Evolutionary conservation across 2,888 invertebrate genomes (phyloP).

Genomic region (Tinea trinotella): DNA sequence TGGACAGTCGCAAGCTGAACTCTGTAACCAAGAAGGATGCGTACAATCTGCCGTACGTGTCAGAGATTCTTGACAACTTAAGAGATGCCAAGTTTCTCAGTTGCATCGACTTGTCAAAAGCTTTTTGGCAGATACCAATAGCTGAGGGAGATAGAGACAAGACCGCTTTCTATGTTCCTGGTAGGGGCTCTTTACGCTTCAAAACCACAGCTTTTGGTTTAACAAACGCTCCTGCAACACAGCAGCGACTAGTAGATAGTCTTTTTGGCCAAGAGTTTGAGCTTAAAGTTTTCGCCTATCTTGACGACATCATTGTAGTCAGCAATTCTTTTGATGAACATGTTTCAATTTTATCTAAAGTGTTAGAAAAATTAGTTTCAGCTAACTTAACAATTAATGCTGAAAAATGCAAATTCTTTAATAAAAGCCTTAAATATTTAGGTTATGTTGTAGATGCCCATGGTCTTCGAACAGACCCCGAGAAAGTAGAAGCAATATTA

Average conservation of each 20-base stretch:
- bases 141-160: constrained; percentile 22
- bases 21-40: constrained; percentile 23
- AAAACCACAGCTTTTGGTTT: constrained; percentile 20
- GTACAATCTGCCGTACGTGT: constrained; percentile 24
- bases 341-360: constrained; percentile 23
- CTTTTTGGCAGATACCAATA: constrained; percentile 19
- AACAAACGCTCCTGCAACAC: constrained; percentile 28
- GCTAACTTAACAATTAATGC: constrained; percentile 26
- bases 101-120: constrained; percentile 25
- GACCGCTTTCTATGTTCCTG: constrained; percentile 22
- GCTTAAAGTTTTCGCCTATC: constrained; percentile 24
- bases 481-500: constrained; percentile 26
- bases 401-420: constrained; percentile 22
- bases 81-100: constrained; percentile 23
- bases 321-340: constrained; percentile 26
- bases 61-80: constrained; percentile 25
- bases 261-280: constrained; percentile 26
- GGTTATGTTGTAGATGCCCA: constrained; percentile 27
- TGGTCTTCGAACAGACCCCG: constrained; percentile 28
- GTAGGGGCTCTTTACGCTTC: constrained; percentile 6
- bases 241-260: constrained; percentile 27
- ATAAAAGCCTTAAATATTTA: constrained; percentile 17
- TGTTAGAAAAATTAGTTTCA: constrained; percentile 23
- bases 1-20: constrained; percentile 27
- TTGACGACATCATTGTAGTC: constrained; percentile 27